Base-by-base conservation (phyloP, 2,888 invertebrate genomes). In the Caenorhabditis doughertyi region DNA sequence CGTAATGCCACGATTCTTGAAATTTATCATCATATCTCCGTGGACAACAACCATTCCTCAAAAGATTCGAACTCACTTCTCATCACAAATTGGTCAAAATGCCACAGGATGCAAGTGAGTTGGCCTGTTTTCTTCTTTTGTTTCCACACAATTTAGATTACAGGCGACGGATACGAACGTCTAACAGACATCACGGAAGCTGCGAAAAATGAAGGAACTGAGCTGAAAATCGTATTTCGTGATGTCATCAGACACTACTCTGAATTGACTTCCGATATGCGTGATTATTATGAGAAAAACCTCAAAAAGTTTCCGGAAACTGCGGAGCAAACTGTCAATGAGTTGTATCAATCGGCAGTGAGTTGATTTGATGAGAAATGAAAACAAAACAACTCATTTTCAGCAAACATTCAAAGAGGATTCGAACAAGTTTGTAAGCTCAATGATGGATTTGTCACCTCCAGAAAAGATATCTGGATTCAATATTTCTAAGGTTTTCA, bases 141-240 rank as follows among this genome's bases (percentile, higher is more conserved):
- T 25, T 2, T n/a, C n/a, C n/a, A 13, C 25, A 3, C 1, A 13
- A 11, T 3, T 8, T 2, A 32, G 35, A 18, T n/a, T 68, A 55
- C 47, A 71, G 72, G 60, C 44, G 64, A 73, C 42, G 73, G 73
- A 39, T 72, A 72, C 25, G 72, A 72, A 53, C 51, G 62, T n/a
- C 64, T 73, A 13, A 16, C 64, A 4, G 73, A 73, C n/a, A 56
- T 73, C 18, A 32, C 73, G 11, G 64, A 21, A 18, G 73, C 53
- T 39, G 51, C 51, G 11, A 64, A 65, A 18, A 64, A 73, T 8
- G 73, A 73, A 44, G 42, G 55, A 5, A n/a, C 44, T 3, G 53
- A 64, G 11, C 27, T 73, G 32, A 32, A 42, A 13, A 29, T 42
- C 47, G 55, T 56, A 23, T 5, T 73, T n/a, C 64, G 44, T 9